A percentile compares a stretch with the other conserved stretches of the same genome.
phyloP scores from a whole-genome alignment of 2,113 vertebrate genomes.

The Prolemur simus region DNA sequence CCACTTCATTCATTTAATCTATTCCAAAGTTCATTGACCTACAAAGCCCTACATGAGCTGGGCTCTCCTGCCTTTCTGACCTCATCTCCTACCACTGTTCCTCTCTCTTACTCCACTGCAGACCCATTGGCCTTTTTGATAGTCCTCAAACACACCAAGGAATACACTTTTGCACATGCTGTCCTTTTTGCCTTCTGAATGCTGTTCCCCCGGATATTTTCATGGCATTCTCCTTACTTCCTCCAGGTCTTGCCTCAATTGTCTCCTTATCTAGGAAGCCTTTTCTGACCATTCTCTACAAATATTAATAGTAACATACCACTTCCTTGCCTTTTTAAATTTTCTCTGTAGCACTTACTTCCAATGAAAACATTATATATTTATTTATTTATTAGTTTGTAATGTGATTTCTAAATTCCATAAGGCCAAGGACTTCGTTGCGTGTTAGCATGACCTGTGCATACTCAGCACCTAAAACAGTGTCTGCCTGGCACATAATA shows the following conservation, averaged over 20 bases:
- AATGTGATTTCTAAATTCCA: neutral
- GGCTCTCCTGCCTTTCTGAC: neutral
- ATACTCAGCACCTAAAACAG: neutral
- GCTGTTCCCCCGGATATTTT: neutral
- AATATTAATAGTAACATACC: neutral
- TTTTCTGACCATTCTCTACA: neutral
- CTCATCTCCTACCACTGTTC: neutral
- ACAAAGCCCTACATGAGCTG: neutral
- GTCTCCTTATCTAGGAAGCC: neutral
- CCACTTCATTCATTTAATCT: neutral
- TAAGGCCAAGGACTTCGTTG: neutral
- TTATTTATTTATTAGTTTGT: neutral
- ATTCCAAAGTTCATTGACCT: neutral
- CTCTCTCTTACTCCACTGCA: neutral
- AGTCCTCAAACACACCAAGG: neutral
- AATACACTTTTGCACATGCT: neutral
- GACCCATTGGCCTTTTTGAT: neutral
- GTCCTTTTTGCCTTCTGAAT: neutral
- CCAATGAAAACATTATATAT: neutral
- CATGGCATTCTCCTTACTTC: neutral
- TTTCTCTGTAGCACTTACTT: neutral
- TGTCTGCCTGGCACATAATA: neutral
- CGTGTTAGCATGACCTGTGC: no score
- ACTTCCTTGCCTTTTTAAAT: neutral
- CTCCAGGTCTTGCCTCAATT: neutral